Evolutionary conservation across 2,113 vertebrate genomes (phyloP), one percentile per base, ranked within the genome.

Genomic region (Brachyhypopomus gauderio): DNA sequence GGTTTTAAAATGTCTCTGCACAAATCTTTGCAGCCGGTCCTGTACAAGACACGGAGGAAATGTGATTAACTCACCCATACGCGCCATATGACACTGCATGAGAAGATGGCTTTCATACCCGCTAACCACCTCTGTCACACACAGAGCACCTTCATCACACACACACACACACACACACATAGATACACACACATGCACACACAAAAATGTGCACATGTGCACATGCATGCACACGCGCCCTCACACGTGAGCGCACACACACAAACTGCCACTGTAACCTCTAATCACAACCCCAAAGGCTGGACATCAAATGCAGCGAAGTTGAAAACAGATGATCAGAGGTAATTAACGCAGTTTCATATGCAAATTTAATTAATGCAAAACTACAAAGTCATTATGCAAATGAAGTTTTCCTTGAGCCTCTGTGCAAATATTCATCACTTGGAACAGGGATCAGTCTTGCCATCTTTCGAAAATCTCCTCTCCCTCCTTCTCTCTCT

Each of bases 311-410:
- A 98, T 99, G 96, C 96, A 94, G 96, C 95, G 95, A 79, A 96
- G 95, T 96, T 95, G 93, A 94, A 91, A 90, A 88, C 83, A 88
- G 91, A 98, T 98, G 96, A 98, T 98, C 96, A 96, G 96, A 96
- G 98, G 97, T 98, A 99, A 98, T 99, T 98, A 98, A 98, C 95
- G 96, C 95, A 96, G 97, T 96, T 99, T 99, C 97, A 99, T 99
- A 99, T 98, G 97, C 97, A 99, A 98, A 98, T 99, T 98, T 98
- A 97, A 99, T 99, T 98, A 99, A 99, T 99, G 97, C 97, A 97
- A 96, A 98, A 98, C 96, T 98, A 98, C 97, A 98, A 98, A 98
- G 97, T 99, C 96, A 98, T 99, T 98, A 98, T 99, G 97, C 96
- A 98, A 98, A 98, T 99, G 91, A 93, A 94, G 95, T 96, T 97